These are phyloP conservation scores for Hemicrepidius hirtus DNA, from an alignment of 2,888 invertebrate species.

Conservation along the genomic window DNA sequence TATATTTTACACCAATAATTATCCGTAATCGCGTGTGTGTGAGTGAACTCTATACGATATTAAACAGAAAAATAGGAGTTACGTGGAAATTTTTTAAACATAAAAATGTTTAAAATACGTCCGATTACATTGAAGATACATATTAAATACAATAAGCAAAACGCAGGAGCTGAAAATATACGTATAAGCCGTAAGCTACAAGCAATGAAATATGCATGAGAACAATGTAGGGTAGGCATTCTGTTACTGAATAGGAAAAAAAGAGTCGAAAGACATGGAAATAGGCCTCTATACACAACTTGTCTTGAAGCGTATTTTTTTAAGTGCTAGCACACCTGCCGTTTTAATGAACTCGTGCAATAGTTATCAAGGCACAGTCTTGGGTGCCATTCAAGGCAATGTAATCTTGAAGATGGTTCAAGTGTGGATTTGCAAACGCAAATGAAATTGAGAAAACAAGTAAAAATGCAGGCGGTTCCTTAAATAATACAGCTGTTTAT, in stretches of 20 bases:
- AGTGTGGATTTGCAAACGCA: conserved; percentile 53
- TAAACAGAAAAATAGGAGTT: background rate
- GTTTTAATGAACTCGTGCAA: conserved; percentile 66
- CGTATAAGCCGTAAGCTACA: conserved; percentile 26
- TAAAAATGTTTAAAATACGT: no score
- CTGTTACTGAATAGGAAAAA: conserved; percentile 35
- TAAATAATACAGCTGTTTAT: conserved; percentile 69
- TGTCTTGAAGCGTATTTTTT: conserved; percentile 38
- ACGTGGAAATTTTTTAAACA: background rate
- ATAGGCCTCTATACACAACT: conserved; percentile 21
- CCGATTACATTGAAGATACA: conserved; percentile 2
- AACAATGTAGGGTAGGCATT: conserved; percentile 34
- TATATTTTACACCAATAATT: no score
- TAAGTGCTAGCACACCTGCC: conserved; percentile 55
- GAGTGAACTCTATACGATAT: no score
- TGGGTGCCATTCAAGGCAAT: conserved; percentile 54
- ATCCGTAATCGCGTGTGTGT: no score
- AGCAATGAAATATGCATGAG: conserved; percentile 45
- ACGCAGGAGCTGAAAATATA: background rate
- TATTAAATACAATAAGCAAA: conserved; percentile 9
- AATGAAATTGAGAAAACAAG: conserved; percentile 45
- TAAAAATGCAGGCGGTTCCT: conserved; percentile 63
- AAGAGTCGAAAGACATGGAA: conserved; percentile 24
- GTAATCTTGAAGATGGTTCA: conserved; percentile 54
- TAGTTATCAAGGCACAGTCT: conserved; percentile 62